phyloP scores from a whole-genome alignment of 1,140 invertebrate genomes.

The Lasioglossum albipes region DNA sequence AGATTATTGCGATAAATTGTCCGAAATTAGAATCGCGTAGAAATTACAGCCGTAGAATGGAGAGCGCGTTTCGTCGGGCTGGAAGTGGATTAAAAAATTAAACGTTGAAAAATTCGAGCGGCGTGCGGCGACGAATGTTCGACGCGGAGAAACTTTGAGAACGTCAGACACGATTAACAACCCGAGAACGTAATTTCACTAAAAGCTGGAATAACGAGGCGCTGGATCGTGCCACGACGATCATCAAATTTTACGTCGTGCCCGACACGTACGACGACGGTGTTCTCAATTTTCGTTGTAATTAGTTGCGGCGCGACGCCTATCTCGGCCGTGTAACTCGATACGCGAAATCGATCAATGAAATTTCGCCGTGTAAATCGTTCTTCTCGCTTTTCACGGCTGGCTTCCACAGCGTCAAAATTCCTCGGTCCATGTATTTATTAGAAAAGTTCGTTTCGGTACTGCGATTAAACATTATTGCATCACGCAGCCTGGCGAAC shows the following conservation, averaged over 20 bases:
- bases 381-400: not conserved
- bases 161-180: slow-evolving; percentile 56
- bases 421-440: not conserved
- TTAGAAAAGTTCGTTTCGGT: too few species aligned
- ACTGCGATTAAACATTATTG: too few species aligned
- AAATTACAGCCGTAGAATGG: not conserved
- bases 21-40: not conserved
- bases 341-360: slow-evolving; percentile 34
- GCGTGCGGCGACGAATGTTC: slow-evolving; percentile 17
- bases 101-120: slow-evolving; percentile 41
- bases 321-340: slow-evolving; percentile 23
- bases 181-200: slow-evolving; percentile 59
- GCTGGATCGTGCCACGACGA: slow-evolving; percentile 27
- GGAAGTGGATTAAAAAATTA: slow-evolving; percentile 51
- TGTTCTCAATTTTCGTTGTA: slow-evolving; percentile 56
- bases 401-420: not conserved
- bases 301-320: slow-evolving; percentile 41
- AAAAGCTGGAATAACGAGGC: slow-evolving; percentile 55
- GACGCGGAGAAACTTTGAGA: slow-evolving; percentile 32
- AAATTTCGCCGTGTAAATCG: slow-evolving; percentile 30
- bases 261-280: slow-evolving; percentile 34
- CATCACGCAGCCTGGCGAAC: too few species aligned
- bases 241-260: slow-evolving; percentile 53
- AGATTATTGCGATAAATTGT: slow-evolving; percentile 27
- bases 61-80: not conserved